Percentiles rank a stretch among this genome's conserved stretches.
Conservation (phyloP, 2,888 invertebrate species). For the Agrotis segetum region DNA sequence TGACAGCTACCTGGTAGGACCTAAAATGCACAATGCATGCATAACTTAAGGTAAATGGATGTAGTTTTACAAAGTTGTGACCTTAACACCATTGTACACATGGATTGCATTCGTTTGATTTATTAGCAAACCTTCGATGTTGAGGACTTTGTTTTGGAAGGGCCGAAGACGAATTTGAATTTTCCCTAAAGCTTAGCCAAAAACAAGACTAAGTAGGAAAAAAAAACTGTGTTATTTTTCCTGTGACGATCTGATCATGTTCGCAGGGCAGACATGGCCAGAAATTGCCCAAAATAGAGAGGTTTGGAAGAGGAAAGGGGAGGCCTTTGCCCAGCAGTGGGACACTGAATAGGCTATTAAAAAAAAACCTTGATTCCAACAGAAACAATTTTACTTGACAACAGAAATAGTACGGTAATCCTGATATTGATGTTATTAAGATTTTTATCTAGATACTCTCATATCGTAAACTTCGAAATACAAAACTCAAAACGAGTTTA, state of each 20-base stretch:
- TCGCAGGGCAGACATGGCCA: too few relatives aligned
- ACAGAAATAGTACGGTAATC: background rate
- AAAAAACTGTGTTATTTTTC: background rate
- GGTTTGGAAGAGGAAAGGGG: too few relatives aligned
- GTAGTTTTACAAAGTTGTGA: background rate
- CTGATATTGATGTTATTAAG: too few relatives aligned
- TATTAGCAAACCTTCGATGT: conserved; percentile 27
- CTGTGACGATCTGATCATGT: too few relatives aligned
- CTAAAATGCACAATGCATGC: conserved; percentile 45
- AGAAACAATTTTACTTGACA: too few relatives aligned
- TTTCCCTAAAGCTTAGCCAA: conserved; percentile 33
- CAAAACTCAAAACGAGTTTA: too few relatives aligned
- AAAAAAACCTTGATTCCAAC: too few relatives aligned
- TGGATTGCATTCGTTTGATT: conserved; percentile 16
- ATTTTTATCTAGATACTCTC: too few relatives aligned
- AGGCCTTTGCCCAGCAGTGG: too few relatives aligned
- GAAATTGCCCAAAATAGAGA: too few relatives aligned
- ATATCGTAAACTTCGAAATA: too few relatives aligned
- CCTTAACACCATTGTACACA: conserved; percentile 46
- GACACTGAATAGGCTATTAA: too few relatives aligned
- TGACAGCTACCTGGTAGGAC: conserved; percentile 32
- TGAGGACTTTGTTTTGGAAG: conserved; percentile 33
- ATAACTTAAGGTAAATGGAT: conserved; percentile 46
- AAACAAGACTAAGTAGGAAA: background rate
- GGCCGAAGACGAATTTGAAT: background rate